Evolutionary conservation across 1,140 invertebrate genomes (phyloP).

Genomic region (Drosophila lowei): DNA sequence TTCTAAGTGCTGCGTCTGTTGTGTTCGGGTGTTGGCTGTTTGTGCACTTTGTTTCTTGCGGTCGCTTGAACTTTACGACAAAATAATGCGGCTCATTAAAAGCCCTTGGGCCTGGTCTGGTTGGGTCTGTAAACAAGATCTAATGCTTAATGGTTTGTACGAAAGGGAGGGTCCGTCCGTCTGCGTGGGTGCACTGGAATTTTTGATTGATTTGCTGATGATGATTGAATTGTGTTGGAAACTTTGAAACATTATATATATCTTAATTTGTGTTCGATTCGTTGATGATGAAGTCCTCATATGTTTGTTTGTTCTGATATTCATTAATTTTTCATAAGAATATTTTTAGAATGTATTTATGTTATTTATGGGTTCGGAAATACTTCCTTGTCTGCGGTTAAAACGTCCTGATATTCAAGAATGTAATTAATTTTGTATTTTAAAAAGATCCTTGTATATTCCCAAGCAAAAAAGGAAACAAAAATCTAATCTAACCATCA

Average conservation of each 20-base stretch:
- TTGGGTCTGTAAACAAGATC: conserved; percentile 27
- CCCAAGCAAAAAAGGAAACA: too few relatives aligned
- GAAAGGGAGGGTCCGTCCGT: conserved; percentile 3
- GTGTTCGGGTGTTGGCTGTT: conserved; percentile 25
- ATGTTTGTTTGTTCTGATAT: too few relatives aligned
- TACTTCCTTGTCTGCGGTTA: too few relatives aligned
- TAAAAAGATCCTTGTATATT: not conserved
- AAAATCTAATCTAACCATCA: too few relatives aligned
- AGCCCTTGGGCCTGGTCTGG: conserved; percentile 10
- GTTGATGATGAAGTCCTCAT: too few relatives aligned
- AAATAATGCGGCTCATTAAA: conserved; percentile 60
- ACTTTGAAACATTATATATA: conserved; percentile 16
- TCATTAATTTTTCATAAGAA: too few relatives aligned
- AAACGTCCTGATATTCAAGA: not conserved
- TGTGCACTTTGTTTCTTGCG: conserved; percentile 60
- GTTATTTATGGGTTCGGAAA: too few relatives aligned
- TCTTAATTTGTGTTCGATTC: too few relatives aligned
- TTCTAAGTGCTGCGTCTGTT: conserved; percentile 30
- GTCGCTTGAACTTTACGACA: conserved; percentile 64
- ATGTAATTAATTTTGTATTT: too few relatives aligned
- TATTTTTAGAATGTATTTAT: too few relatives aligned
- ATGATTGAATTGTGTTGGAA: conserved; percentile 14
- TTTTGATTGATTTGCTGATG: conserved; percentile 24
- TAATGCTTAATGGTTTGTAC: conserved; percentile 42
- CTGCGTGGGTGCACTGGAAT: conserved; percentile 20